Conservation (phyloP, 1,140 invertebrate species). For the Berghia stephanieae region DNA sequence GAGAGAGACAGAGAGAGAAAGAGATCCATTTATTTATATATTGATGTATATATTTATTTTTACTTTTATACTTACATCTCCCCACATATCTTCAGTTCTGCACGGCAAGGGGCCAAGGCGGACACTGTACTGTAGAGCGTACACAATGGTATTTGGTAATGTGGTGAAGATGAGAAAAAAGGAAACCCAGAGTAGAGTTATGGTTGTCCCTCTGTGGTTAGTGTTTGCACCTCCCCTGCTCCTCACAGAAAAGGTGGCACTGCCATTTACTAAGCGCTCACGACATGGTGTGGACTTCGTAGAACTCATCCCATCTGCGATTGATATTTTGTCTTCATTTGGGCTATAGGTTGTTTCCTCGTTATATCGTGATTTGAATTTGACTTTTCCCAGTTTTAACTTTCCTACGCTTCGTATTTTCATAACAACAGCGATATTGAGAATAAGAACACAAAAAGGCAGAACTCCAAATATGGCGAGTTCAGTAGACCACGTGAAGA, state of each 20-base stretch:
- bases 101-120: constrained; percentile 6
- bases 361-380: background rate
- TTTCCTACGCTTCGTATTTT: constrained; percentile 36
- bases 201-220: constrained; percentile 46
- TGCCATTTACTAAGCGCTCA: background rate
- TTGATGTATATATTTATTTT: background rate
- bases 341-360: too few species aligned
- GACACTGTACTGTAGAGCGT: constrained; percentile 40
- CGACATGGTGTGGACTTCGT: background rate
- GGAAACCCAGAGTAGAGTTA: constrained; percentile 55
- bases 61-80: constrained; percentile 17
- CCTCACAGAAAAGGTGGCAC: background rate
- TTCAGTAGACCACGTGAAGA: constrained; percentile 55
- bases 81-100: constrained; percentile 5
- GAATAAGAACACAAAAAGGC: constrained; percentile 47
- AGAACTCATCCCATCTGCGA: background rate
- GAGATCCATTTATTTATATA: background rate
- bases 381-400: constrained; percentile 25
- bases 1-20: background rate
- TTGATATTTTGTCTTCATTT: background rate
- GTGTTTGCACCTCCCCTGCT: constrained; percentile 12
- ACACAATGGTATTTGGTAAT: constrained; percentile 55
- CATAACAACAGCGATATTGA: constrained; percentile 52
- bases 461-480: constrained; percentile 50
- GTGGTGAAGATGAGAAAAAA: constrained; percentile 60